phyloP scores from a whole-genome alignment of 2,113 vertebrate species.

The Lamprologus speciosus region DNA sequence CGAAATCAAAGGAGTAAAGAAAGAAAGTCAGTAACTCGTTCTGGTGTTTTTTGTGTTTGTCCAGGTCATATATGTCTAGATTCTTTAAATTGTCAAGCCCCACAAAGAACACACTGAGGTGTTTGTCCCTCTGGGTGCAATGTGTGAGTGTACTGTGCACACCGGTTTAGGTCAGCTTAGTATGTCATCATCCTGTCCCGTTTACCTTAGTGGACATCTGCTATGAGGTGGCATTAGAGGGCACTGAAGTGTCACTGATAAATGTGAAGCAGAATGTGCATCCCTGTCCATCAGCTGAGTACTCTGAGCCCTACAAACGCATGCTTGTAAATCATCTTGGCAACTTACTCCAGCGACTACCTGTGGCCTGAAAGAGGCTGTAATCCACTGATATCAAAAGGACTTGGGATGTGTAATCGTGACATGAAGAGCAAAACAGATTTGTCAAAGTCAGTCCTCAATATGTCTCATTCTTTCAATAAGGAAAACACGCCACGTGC shows the following conservation, averaged over 20 bases:
- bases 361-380: background rate
- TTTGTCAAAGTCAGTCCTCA: background rate
- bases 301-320: background rate
- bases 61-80: background rate
- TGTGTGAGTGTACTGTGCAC: background rate
- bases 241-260: slow-evolving; percentile 3
- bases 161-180: background rate
- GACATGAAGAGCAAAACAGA: background rate
- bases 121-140: background rate
- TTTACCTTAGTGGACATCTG: background rate
- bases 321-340: background rate
- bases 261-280: slow-evolving; percentile 25
- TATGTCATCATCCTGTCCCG: background rate
- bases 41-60: background rate
- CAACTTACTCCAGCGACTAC: background rate
- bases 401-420: background rate
- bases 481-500: background rate
- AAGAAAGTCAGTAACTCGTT: background rate
- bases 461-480: background rate
- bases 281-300: slow-evolving; percentile 21
- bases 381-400: background rate
- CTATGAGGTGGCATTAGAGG: background rate
- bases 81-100: background rate
- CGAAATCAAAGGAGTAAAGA: background rate
- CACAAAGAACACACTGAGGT: background rate